These are phyloP conservation scores for Drosophila bocki DNA, from an alignment of 1,140 invertebrate species.

Conservation along the genomic window DNA sequence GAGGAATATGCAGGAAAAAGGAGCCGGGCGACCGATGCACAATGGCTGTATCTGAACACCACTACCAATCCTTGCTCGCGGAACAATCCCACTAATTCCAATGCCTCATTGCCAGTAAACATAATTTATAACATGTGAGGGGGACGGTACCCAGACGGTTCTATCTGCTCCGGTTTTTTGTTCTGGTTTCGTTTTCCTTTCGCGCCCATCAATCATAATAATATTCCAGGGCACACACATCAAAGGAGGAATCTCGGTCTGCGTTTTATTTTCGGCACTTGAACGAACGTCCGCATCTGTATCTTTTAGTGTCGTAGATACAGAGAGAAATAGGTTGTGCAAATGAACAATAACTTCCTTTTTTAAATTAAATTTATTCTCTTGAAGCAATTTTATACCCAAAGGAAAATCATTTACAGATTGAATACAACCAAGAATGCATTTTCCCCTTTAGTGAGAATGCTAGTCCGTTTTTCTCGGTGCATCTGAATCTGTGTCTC, in stretches of 20 bases:
- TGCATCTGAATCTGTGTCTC: constrained; percentile 17
- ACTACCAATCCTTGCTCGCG: constrained; percentile 11
- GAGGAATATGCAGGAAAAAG: constrained; percentile 25
- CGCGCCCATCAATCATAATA: constrained; percentile 73
- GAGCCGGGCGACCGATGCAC: constrained; percentile 25
- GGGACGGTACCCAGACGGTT: constrained; percentile 11
- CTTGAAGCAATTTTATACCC: neutral
- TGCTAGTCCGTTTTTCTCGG: neutral
- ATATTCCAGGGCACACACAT: constrained; percentile 55
- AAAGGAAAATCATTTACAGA: no score
- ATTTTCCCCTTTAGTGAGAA: neutral
- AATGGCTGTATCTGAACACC: constrained; percentile 1
- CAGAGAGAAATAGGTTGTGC: neutral
- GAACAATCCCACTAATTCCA: constrained; percentile 40
- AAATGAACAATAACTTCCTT: no score
- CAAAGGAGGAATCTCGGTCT: constrained; percentile 56
- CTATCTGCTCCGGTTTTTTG: constrained; percentile 21
- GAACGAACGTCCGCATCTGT: constrained; percentile 45
- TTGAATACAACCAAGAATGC: no score
- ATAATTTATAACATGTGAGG: constrained; percentile 71
- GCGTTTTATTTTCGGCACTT: constrained; percentile 76
- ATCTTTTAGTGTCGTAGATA: constrained; percentile 30
- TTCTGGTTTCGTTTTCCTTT: constrained; percentile 37
- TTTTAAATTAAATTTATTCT: neutral
- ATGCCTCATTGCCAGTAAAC: constrained; percentile 73